phyloP scores from a whole-genome alignment of 2,797 vertebrate species.

The Jordanella pulchra region DNA sequence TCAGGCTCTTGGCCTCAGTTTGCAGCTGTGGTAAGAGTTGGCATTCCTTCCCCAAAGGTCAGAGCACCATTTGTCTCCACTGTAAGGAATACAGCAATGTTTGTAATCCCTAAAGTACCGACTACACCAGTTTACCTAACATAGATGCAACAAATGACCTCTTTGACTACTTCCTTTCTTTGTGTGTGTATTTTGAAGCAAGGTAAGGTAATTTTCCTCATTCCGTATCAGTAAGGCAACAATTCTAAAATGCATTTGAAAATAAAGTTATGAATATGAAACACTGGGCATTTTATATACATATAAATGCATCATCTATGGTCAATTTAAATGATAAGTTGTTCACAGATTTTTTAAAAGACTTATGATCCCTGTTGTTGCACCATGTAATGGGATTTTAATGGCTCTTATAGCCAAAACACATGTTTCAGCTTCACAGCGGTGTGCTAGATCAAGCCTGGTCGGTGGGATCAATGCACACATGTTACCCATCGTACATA shows the following conservation, averaged over 20 bases:
- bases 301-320: conserved; percentile 64
- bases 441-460: conserved; percentile 48
- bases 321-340: conserved; percentile 74
- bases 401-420: conserved; percentile 79
- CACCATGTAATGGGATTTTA: conserved; percentile 76
- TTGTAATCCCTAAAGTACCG: conserved; percentile 61
- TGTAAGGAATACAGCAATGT: conserved; percentile 67
- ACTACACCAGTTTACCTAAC: conserved; percentile 50
- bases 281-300: conserved; percentile 44
- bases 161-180: not conserved
- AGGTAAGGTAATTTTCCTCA: conserved; percentile 15
- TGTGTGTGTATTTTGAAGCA: conserved; percentile 29
- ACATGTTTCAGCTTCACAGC: conserved; percentile 68
- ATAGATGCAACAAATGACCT: conserved; percentile 37
- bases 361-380: conserved; percentile 70
- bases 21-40: conserved; percentile 77
- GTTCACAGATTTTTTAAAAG: conserved; percentile 58
- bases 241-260: conserved; percentile 6
- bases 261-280: conserved; percentile 46
- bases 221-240: conserved; percentile 14
- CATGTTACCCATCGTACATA: conserved; percentile 42
- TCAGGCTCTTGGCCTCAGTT: conserved; percentile 57
- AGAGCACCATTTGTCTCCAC: conserved; percentile 72
- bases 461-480: conserved; percentile 53
- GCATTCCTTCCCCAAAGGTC: conserved; percentile 73